Evolutionary conservation across 1,140 invertebrate species (phyloP).

Genomic region (Apis mellifera): Amel_HAv3.1 CM009933.2:5242001-5242500

Average conservation of each 20-base stretch:
- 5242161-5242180: slow-evolving; percentile 31
- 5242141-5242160: slow-evolving; percentile 19
- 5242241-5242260: slow-evolving; percentile 52
- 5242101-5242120: slow-evolving; percentile 16
- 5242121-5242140: slow-evolving; percentile 33
- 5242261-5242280: slow-evolving; percentile 42
- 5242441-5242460: slow-evolving; percentile 10
- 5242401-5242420: background rate
- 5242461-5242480: slow-evolving; percentile 1
- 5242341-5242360: background rate
- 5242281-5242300: slow-evolving; percentile 16
- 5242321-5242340: background rate
- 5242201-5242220: slow-evolving; percentile 30
- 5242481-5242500: background rate
- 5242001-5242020: too few relatives aligned
- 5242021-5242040: too few relatives aligned
- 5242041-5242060: too few relatives aligned
- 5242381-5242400: slow-evolving; percentile 17
- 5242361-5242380: background rate
- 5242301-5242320: background rate
- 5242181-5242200: slow-evolving; percentile 39
- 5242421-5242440: slow-evolving; percentile 12
- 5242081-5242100: slow-evolving; percentile 5
- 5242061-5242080: background rate
- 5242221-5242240: slow-evolving; percentile 30